phyloP scores from a whole-genome alignment of 2,113 vertebrate species.

The Elachura formosa region DNA sequence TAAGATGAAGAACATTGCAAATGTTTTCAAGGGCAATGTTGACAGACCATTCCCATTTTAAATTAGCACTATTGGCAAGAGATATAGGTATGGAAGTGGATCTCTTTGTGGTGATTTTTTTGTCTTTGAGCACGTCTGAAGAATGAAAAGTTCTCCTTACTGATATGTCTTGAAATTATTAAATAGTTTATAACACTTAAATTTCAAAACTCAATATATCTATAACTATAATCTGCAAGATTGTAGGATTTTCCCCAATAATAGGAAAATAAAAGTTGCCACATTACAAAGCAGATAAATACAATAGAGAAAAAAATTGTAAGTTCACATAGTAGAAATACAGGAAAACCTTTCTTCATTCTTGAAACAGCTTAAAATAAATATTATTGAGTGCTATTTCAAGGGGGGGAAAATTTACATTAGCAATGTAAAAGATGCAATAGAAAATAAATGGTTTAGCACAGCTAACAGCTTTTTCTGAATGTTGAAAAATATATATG shows the following conservation, averaged over 20 bases:
- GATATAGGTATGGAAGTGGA: background rate
- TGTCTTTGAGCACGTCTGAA: background rate
- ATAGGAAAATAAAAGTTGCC: background rate
- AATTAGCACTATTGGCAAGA: background rate
- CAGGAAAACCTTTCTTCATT: background rate
- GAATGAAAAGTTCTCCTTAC: background rate
- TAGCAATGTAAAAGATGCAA: background rate
- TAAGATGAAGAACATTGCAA: conserved; percentile 6
- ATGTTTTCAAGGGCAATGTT: background rate
- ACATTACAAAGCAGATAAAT: background rate
- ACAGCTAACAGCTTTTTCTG: background rate
- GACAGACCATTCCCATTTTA: background rate
- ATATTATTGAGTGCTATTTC: background rate
- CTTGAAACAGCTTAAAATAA: background rate
- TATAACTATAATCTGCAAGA: background rate
- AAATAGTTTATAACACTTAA: background rate
- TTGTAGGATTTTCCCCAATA: background rate
- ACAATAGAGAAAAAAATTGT: background rate
- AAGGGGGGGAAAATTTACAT: background rate
- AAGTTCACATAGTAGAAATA: background rate
- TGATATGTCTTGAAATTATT: background rate
- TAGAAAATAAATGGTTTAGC: background rate
- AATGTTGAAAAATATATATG: background rate
- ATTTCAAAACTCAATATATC: background rate
- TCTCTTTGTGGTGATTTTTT: background rate